Conservation (phyloP, 2,888 invertebrate genomes). For the Atrina japonica region DNA sequence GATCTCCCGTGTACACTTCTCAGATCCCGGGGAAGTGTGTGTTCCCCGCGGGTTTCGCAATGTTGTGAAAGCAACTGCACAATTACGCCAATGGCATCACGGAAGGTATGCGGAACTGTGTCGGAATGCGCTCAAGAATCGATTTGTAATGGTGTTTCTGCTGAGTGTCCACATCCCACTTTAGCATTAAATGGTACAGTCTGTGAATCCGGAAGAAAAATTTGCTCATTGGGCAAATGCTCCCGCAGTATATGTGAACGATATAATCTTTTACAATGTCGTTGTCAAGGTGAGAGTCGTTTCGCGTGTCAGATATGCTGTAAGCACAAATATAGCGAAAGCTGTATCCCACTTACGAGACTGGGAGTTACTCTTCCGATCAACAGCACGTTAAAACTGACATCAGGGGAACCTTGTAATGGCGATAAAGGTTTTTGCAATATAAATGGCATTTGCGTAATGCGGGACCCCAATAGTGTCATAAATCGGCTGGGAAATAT, state of each 20-base stretch:
- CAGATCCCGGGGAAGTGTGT: conserved; percentile 55
- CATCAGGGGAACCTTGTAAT: conserved; percentile 56
- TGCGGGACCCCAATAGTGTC: conserved; percentile 40
- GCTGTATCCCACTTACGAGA: conserved; percentile 42
- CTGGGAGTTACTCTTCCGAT: background rate
- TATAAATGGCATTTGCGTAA: conserved; percentile 45
- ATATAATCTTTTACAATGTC: conserved; percentile 51
- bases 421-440: conserved; percentile 54
- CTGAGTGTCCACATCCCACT: conserved; percentile 53
- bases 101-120: conserved; percentile 50
- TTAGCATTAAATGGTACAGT: conserved; percentile 48
- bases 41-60: conserved; percentile 55
- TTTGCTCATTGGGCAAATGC: conserved; percentile 60
- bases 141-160: conserved; percentile 57
- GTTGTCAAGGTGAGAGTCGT: conserved; percentile 35
- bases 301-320: conserved; percentile 63
- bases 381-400: conserved; percentile 1
- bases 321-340: conserved; percentile 12
- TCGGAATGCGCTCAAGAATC: conserved; percentile 56
- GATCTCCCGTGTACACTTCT: conserved; percentile 63
- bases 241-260: conserved; percentile 53
- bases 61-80: conserved; percentile 64
- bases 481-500: conserved; percentile 45
- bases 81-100: conserved; percentile 18
- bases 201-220: conserved; percentile 56